Percentiles rank a stretch among this genome's conserved stretches.
phyloP scores from a whole-genome alignment of 2,797 vertebrate genomes.

The Chromobotia macracanthus region DNA sequence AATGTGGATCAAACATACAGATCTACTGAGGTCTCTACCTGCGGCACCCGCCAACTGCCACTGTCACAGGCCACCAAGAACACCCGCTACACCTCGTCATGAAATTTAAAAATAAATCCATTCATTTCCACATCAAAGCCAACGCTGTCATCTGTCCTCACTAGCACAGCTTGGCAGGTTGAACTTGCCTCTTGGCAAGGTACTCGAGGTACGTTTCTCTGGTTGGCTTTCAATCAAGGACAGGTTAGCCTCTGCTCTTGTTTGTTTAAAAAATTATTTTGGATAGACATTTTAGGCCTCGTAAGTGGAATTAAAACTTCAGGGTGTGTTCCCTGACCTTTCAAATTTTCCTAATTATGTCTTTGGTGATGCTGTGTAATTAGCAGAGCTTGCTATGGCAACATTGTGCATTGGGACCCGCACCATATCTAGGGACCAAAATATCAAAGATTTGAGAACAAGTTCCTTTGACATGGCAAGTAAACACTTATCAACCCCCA shows the following conservation, averaged over 20 bases:
- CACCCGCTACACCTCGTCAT: slow-evolving; percentile 75
- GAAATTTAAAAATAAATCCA: slow-evolving; percentile 75
- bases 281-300: slow-evolving; percentile 44
- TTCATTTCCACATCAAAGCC: slow-evolving; percentile 87
- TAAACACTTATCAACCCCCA: neutral
- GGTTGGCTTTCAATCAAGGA: slow-evolving; percentile 57
- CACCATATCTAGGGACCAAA: neutral
- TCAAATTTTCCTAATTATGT: slow-evolving; percentile 42
- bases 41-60: slow-evolving; percentile 76
- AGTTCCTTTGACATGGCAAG: neutral
- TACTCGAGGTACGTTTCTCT: slow-evolving; percentile 58
- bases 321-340: slow-evolving; percentile 46
- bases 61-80: slow-evolving; percentile 75
- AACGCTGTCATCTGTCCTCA: slow-evolving; percentile 67
- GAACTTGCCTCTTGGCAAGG: slow-evolving; percentile 72
- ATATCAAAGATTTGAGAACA: neutral
- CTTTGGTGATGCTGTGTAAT: neutral
- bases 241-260: slow-evolving; percentile 52
- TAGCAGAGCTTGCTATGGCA: neutral
- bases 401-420: neutral
- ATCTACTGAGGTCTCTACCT: slow-evolving; percentile 82
- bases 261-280: slow-evolving; percentile 61
- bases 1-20: slow-evolving; percentile 82
- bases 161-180: slow-evolving; percentile 75
- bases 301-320: slow-evolving; percentile 49